Evolutionary conservation across 2,113 vertebrate species (phyloP).

Genomic region (Triplophysa dalaica): DNA sequence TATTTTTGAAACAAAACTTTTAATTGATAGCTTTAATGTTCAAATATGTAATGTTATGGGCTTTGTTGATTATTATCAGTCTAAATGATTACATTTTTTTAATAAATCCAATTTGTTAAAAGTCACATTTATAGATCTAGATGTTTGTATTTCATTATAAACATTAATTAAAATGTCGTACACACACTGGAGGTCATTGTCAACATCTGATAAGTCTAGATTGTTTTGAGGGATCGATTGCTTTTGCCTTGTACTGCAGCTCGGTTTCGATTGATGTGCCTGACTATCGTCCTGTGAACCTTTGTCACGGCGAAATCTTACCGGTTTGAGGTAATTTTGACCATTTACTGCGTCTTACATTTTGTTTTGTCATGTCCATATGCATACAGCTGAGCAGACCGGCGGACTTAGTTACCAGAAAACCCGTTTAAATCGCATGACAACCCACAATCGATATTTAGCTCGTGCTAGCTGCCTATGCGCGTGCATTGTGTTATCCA

Average conservation of each 20-base stretch:
- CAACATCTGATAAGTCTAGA: too few relatives aligned
- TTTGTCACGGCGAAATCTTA: background rate
- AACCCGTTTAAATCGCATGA: background rate
- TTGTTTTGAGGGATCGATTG: conserved; percentile 16
- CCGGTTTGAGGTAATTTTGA: background rate
- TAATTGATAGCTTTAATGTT: too few relatives aligned
- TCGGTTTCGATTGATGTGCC: conserved; percentile 18
- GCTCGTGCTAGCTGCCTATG: conserved; percentile 26
- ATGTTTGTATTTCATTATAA: too few relatives aligned
- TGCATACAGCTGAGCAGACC: background rate
- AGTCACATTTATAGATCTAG: too few relatives aligned
- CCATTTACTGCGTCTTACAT: background rate
- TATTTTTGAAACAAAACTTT: too few relatives aligned
- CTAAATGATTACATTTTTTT: too few relatives aligned
- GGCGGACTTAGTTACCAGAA: background rate
- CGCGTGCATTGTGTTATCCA: conserved; percentile 13
- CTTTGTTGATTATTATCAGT: too few relatives aligned
- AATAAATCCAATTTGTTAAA: too few relatives aligned
- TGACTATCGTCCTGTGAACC: background rate
- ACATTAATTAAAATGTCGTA: too few relatives aligned
- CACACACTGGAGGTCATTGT: too few relatives aligned
- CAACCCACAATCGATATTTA: background rate
- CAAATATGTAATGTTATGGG: too few relatives aligned
- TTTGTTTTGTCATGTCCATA: background rate
- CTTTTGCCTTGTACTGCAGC: conserved; percentile 2